A percentile compares a stretch with the other conserved stretches of the same genome.
Conservation (phyloP, 2,888 invertebrate species). For the Himalopsyche anomala region DNA sequence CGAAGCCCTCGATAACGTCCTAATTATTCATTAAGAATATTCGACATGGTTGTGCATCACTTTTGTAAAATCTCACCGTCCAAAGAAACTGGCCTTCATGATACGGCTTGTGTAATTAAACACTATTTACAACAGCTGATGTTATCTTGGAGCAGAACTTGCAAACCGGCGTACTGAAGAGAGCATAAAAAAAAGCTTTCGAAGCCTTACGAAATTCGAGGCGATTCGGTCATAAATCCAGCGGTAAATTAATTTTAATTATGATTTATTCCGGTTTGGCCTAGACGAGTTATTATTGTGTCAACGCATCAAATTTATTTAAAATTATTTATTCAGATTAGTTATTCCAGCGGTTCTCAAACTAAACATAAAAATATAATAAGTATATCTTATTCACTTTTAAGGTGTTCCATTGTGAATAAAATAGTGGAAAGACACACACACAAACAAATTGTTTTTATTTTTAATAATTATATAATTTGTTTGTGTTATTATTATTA, state of each 20-base stretch:
- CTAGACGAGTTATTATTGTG: constrained; percentile 54
- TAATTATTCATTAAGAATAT: too few relatives aligned
- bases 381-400: neutral
- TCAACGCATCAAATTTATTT: constrained; percentile 54
- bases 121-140: constrained; percentile 34
- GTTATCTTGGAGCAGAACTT: constrained; percentile 3
- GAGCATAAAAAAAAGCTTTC: constrained; percentile 18
- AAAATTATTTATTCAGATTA: constrained; percentile 48
- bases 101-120: constrained; percentile 30
- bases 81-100: neutral
- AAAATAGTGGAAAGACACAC: too few relatives aligned
- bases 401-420: too few relatives aligned
- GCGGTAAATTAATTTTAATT: constrained; percentile 50
- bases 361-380: neutral
- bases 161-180: neutral
- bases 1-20: too few relatives aligned
- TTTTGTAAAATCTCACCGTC: neutral
- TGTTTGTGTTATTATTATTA: too few relatives aligned
- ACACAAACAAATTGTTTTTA: too few relatives aligned
- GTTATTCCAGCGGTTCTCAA: neutral
- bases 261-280: constrained; percentile 44
- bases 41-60: too few relatives aligned
- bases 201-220: constrained; percentile 43
- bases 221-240: constrained; percentile 49
- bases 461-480: too few relatives aligned